Evolutionary conservation across 2,797 vertebrate species (phyloP).

Genomic region (Gallinago nigripennis): DNA sequence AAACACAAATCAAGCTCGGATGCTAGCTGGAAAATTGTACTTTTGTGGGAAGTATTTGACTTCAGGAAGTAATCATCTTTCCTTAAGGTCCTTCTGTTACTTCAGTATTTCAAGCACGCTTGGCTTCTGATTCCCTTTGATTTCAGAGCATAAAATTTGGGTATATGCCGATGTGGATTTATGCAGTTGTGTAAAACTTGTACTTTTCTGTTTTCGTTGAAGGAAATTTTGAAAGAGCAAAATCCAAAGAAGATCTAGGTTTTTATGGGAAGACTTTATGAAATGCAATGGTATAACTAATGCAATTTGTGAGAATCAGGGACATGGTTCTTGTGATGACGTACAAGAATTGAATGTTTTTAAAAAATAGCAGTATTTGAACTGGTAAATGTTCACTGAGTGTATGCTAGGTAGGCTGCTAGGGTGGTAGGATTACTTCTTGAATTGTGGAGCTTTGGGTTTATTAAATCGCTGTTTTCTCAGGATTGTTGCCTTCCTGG

Average conservation of each 20-base stretch:
- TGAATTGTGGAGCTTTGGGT: background rate
- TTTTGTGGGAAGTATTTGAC: background rate
- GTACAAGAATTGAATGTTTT: too few relatives aligned
- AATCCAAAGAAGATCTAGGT: background rate
- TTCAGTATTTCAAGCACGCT: background rate
- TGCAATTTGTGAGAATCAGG: background rate
- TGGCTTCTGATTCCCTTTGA: background rate
- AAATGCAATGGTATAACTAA: background rate
- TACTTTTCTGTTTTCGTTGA: background rate
- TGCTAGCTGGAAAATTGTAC: background rate
- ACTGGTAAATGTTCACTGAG: too few relatives aligned
- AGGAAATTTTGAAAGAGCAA: background rate
- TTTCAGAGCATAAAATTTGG: background rate
- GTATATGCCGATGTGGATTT: rapidly evolving
- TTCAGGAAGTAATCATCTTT: background rate
- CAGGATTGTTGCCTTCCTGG: background rate
- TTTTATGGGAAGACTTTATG: background rate
- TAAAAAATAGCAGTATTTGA: rapidly evolving
- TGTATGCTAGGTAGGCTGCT: background rate
- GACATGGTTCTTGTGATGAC: background rate
- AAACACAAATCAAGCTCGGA: rapidly evolving
- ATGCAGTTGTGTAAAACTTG: too few relatives aligned
- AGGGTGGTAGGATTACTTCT: background rate
- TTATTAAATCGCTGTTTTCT: background rate
- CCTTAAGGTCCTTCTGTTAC: too few relatives aligned